A percentile compares a stretch with the other conserved stretches of the same genome.
Evolutionary conservation across 2,888 invertebrate species (phyloP).

Genomic region (Boloria euphrosyne): DNA sequence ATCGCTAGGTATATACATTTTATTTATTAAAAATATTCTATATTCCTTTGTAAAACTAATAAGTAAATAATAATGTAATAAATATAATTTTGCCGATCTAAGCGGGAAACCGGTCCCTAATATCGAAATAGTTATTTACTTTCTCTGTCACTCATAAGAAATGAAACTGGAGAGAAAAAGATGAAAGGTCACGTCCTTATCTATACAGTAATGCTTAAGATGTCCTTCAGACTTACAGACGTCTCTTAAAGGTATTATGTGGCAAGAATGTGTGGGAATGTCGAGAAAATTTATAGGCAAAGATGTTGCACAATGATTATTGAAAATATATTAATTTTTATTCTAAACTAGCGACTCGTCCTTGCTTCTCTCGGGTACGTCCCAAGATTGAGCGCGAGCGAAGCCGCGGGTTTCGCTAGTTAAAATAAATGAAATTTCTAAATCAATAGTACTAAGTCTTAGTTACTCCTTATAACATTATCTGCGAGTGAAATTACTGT

Average conservation of each 20-base stretch:
- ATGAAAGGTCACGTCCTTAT: slow-evolving; percentile 30
- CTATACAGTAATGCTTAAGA: slow-evolving; percentile 17
- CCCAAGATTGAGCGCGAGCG: no score
- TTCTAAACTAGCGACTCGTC: no score
- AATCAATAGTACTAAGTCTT: no score
- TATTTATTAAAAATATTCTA: no score
- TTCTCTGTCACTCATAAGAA: slow-evolving; percentile 29
- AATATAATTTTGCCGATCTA: slow-evolving; percentile 6
- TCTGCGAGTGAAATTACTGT: no score
- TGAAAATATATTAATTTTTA: no score
- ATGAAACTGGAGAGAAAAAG: slow-evolving; percentile 23
- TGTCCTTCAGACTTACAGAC: slow-evolving; percentile 18
- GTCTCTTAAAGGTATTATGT: slow-evolving; percentile 11
- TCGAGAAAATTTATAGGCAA: background rate
- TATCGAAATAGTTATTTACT: slow-evolving; percentile 21
- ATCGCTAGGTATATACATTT: background rate
- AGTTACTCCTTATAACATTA: no score
- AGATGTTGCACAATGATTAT: no score
- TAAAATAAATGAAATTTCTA: no score
- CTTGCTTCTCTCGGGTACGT: no score
- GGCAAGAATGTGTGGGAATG: background rate
- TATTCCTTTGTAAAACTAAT: background rate
- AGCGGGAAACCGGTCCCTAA: slow-evolving; percentile 6
- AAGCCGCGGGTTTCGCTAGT: no score
- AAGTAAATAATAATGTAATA: background rate